phyloP scores from a whole-genome alignment of 2,888 invertebrate species.

The Nemotelus pantherinus region DNA sequence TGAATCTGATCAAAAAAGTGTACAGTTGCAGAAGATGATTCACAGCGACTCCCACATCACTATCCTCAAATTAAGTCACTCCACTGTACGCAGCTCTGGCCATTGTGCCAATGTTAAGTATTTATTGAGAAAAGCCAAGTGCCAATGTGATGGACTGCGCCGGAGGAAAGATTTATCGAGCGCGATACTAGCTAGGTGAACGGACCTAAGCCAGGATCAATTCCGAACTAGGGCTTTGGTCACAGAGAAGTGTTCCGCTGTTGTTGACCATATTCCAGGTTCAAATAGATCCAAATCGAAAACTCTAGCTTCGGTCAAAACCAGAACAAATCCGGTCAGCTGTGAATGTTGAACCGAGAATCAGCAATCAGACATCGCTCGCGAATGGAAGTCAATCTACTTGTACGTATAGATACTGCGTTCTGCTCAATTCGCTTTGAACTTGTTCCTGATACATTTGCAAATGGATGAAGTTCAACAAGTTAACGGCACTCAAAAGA shows the following conservation, averaged over 20 bases:
- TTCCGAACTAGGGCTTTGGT: conserved; percentile 5
- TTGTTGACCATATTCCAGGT: conserved; percentile 11
- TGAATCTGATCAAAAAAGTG: no score
- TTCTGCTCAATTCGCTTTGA: neutral
- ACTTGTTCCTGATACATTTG: conserved; percentile 17
- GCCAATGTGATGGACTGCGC: conserved; percentile 36
- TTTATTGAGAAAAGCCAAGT: conserved; percentile 24
- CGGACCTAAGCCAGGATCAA: neutral
- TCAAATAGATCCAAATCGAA: conserved; percentile 2
- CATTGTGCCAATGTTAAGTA: conserved; percentile 1
- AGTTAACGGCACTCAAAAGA: conserved; percentile 34
- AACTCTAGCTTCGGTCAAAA: neutral
- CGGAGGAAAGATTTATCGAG: conserved; percentile 29
- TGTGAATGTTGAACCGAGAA: neutral
- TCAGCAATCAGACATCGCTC: neutral
- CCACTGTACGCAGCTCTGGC: no score
- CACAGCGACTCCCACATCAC: no score
- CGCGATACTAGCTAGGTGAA: conserved; percentile 8
- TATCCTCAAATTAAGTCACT: no score
- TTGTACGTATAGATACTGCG: neutral
- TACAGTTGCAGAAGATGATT: no score
- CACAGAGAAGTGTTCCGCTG: neutral
- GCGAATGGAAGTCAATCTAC: conserved; percentile 23
- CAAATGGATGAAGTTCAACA: conserved; percentile 40
- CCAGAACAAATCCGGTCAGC: neutral